Percentiles rank a stretch among this genome's conserved stretches.
Evolutionary conservation across 2,888 invertebrate species (phyloP).

Genomic region (Drosophila phalerata): DNA sequence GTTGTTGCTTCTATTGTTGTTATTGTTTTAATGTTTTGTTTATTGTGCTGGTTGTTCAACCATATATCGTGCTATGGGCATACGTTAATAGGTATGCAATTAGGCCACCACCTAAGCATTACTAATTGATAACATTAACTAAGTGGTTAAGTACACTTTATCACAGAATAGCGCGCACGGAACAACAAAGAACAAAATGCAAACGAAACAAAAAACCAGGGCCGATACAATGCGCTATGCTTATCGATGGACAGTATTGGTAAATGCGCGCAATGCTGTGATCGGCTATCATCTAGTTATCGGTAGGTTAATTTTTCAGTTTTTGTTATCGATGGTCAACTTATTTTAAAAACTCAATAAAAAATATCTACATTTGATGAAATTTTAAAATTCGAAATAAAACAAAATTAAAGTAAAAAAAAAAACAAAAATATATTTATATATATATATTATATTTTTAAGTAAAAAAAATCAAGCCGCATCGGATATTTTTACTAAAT

Average conservation of each 20-base stretch:
- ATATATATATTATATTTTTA: too few relatives aligned
- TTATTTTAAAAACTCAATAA: too few relatives aligned
- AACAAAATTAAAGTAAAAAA: too few relatives aligned
- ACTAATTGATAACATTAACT: constrained; percentile 65
- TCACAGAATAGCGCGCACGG: constrained; percentile 68
- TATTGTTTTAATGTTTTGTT: constrained; percentile 26
- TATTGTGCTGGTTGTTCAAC: not conserved
- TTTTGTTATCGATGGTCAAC: too few relatives aligned
- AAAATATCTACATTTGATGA: too few relatives aligned
- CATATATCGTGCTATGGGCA: constrained; percentile 18
- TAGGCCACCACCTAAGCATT: constrained; percentile 46
- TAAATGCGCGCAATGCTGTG: constrained; percentile 12
- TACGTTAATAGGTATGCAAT: constrained; percentile 29
- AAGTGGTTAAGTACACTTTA: constrained; percentile 74
- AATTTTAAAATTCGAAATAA: too few relatives aligned
- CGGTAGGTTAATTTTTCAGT: constrained; percentile 14
- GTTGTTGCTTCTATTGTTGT: constrained; percentile 15
- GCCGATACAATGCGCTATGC: constrained; percentile 10
- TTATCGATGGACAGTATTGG: constrained; percentile 30
- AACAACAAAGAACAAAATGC: constrained; percentile 62
- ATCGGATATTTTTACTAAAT: too few relatives aligned
- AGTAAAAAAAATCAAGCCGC: too few relatives aligned
- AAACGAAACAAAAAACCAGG: constrained; percentile 60
- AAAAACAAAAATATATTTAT: too few relatives aligned
- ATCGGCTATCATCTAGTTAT: constrained; percentile 10